Conservation (phyloP, 2,797 vertebrate genomes). For the Enteromius argenteus region DNA sequence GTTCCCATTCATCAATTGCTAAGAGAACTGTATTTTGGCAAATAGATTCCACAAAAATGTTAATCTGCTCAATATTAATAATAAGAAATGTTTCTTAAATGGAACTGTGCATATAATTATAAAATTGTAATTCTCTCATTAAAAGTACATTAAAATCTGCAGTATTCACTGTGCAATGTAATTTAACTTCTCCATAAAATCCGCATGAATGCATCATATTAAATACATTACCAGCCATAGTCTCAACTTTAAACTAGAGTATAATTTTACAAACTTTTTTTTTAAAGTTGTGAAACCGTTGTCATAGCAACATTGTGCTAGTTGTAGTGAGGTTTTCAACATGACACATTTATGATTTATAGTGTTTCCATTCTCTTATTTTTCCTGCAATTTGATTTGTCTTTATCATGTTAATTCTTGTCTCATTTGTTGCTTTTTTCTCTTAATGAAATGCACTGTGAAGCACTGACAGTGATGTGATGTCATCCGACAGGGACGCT, state of each 20-base stretch:
- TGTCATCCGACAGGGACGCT: slow-evolving; percentile 3
- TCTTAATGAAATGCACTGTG: slow-evolving; percentile 21
- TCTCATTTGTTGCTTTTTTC: background rate
- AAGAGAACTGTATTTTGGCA: background rate
- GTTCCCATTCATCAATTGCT: background rate
- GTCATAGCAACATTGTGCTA: background rate
- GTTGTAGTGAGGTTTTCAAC: background rate
- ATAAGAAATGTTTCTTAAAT: background rate
- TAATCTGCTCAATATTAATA: background rate
- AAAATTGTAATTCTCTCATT: background rate
- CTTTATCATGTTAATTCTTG: background rate
- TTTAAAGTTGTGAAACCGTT: background rate
- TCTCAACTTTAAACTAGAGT: background rate
- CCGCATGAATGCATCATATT: background rate
- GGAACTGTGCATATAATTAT: background rate
- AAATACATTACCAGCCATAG: background rate
- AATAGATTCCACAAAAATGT: background rate
- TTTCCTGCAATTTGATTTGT: background rate
- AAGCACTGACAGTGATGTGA: slow-evolving; percentile 29
- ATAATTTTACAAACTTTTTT: background rate
- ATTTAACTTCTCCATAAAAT: background rate
- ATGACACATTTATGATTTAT: background rate
- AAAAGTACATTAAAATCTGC: background rate
- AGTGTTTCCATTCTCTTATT: background rate
- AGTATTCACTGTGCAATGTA: background rate